Conservation (phyloP, 1,140 invertebrate genomes). For the Sipha flava region DNA sequence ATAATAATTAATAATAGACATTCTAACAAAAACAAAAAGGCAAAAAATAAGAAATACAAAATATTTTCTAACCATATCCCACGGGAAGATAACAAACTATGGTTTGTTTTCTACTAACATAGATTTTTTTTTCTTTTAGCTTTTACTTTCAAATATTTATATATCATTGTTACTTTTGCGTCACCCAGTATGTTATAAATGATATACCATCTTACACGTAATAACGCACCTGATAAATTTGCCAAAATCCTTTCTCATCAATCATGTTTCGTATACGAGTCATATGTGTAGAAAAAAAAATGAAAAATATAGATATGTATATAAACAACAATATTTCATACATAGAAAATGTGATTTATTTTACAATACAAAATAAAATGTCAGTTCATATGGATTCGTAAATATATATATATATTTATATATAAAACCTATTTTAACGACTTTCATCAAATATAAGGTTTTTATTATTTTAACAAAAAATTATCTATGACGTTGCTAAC, state of each 20-base stretch:
- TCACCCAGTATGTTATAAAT: constrained; percentile 8
- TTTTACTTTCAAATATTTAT: background rate
- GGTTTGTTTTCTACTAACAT: background rate
- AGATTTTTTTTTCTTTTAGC: background rate
- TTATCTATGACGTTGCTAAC: background rate
- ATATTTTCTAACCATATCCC: background rate
- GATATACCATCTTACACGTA: background rate
- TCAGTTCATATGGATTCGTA: background rate
- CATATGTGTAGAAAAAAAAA: background rate
- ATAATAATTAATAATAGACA: background rate
- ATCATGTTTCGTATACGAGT: background rate
- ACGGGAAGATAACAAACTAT: background rate
- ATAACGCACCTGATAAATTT: constrained; percentile 20
- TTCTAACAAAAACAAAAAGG: background rate
- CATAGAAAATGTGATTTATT: background rate
- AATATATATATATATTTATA: background rate
- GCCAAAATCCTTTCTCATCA: constrained; percentile 17
- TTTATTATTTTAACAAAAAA: background rate
- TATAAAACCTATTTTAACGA: background rate
- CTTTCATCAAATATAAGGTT: background rate
- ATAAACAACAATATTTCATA: background rate
- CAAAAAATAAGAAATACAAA: too few relatives aligned
- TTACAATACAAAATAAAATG: background rate
- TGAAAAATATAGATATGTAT: background rate
- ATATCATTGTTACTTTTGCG: constrained; percentile 19